Evolutionary conservation across 2,888 invertebrate genomes (phyloP), one percentile per base, ranked within the genome.

Genomic region (Coelopa pilipes): DNA sequence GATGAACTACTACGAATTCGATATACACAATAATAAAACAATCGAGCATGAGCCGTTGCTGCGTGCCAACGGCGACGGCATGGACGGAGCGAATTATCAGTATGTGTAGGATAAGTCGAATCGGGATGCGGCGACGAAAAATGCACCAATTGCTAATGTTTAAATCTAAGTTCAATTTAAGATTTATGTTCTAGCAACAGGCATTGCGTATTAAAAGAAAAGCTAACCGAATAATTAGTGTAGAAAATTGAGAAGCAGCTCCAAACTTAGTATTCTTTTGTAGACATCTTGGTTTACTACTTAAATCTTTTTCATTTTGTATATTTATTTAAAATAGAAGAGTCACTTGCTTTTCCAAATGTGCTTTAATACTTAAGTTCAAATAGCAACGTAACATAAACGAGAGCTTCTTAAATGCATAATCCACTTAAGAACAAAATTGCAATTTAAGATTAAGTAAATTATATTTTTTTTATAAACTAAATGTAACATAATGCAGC

Each of bases 1-100:
- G 95, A 89, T 92, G 85, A 91, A 89, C 77, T 91, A 90, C 82
- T 92, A 89, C 80, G 91, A 92, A 81, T 87, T 91, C 67, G 92
- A 92, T 80, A 90, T 90, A 75, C 89, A 89, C 80, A 77, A 78
- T 50, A 82, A 82, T 74, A 83, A 82, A 69, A 76, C 77, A 46
- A 89, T 91, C 76, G 92, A 92, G 85, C 91, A 92, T 80, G 90
- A 92, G 82, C 92, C 92, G 73, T 86, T 92, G 78, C 85, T 92
- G 76, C 89, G 90, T 24, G 79, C 79, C 66, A 72, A 69, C 60
- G 77, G 78, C 60, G 83, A 74, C 55, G 73, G 89, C 13, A 79
- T 77, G 66, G 83, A 82, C 49, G 79, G 79, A 57, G 62, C 59
- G 1, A 92, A 91, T 83, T 92, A 91, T 88, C 92, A 93, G 87